Conservation (phyloP, 1,140 invertebrate species). For the Potamilus streckersoni region DNA sequence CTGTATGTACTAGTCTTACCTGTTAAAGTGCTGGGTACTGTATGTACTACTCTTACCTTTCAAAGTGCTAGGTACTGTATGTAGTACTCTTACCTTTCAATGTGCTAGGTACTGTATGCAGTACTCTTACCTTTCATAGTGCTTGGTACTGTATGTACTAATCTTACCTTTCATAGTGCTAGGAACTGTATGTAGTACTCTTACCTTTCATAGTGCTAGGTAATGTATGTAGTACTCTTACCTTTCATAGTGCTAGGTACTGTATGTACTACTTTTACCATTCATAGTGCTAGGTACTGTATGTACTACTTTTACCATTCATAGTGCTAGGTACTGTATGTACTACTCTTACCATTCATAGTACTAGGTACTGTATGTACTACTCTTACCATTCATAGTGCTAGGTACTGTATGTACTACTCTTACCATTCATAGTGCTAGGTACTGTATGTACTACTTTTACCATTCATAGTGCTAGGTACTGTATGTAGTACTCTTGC, state of each 20-base stretch:
- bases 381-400: conserved; percentile 32
- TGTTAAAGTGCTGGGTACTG: conserved; percentile 36
- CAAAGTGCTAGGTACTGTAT: conserved; percentile 32
- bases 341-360: conserved; percentile 31
- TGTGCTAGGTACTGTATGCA: conserved; percentile 29
- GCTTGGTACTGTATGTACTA: conserved; percentile 26
- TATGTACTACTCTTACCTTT: conserved; percentile 28
- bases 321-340: conserved; percentile 32
- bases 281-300: conserved; percentile 34
- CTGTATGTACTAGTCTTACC: conserved; percentile 24
- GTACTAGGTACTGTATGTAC: conserved; percentile 28
- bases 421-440: conserved; percentile 33
- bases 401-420: conserved; percentile 26
- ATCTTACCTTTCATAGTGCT: conserved; percentile 32
- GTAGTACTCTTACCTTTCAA: conserved; percentile 33
- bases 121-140: conserved; percentile 34
- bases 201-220: conserved; percentile 37
- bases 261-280: conserved; percentile 25
- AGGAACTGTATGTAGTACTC: conserved; percentile 26
- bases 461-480: conserved; percentile 37
- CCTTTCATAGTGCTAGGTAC: conserved; percentile 38
- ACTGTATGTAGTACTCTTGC: conserved; percentile 25
- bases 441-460: conserved; percentile 26
- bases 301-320: conserved; percentile 28
- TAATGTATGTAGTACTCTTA: conserved; percentile 22